phyloP scores from a whole-genome alignment of 1,140 invertebrate species.

The Drosophila neocordata region DNA sequence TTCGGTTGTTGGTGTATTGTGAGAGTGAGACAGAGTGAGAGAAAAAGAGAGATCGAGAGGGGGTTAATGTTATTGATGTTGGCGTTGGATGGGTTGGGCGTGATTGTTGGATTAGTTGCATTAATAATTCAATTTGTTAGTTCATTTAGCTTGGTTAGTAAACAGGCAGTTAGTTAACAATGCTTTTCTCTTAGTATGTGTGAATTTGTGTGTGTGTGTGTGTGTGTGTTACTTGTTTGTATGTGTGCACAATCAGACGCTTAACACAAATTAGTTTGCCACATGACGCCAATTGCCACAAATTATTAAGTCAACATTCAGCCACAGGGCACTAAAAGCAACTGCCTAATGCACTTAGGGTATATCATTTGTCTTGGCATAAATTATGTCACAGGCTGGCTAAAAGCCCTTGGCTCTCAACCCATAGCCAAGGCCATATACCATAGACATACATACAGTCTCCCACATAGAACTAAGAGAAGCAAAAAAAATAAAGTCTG shows the following conservation, averaged over 20 bases:
- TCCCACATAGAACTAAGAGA: no score
- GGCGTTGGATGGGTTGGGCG: conserved; percentile 54
- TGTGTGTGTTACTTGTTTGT: conserved; percentile 20
- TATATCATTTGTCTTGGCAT: conserved; percentile 60
- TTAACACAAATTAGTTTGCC: conserved; percentile 75
- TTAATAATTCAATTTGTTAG: conserved; percentile 48
- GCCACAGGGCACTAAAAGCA: conserved; percentile 59
- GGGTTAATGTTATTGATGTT: conserved; percentile 76
- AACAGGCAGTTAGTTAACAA: conserved; percentile 26
- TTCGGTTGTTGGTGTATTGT: not conserved
- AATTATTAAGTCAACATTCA: conserved; percentile 65
- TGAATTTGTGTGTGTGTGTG: conserved; percentile 21
- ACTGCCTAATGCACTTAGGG: conserved; percentile 69
- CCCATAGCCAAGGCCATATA: conserved; percentile 24
- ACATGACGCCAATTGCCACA: conserved; percentile 70
- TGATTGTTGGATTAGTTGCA: conserved; percentile 30
- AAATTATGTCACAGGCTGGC: conserved; percentile 56
- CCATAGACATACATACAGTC: not conserved
- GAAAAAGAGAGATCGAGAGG: conserved; percentile 16
- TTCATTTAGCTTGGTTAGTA: conserved; percentile 26
- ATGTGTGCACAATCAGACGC: conserved; percentile 55
- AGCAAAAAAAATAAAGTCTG: conserved; percentile 26
- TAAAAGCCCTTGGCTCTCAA: conserved; percentile 2
- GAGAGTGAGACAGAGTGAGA: not conserved
- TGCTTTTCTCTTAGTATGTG: conserved; percentile 5